Conservation (phyloP, 1,140 invertebrate species). For the Lepidurus couesii region DNA sequence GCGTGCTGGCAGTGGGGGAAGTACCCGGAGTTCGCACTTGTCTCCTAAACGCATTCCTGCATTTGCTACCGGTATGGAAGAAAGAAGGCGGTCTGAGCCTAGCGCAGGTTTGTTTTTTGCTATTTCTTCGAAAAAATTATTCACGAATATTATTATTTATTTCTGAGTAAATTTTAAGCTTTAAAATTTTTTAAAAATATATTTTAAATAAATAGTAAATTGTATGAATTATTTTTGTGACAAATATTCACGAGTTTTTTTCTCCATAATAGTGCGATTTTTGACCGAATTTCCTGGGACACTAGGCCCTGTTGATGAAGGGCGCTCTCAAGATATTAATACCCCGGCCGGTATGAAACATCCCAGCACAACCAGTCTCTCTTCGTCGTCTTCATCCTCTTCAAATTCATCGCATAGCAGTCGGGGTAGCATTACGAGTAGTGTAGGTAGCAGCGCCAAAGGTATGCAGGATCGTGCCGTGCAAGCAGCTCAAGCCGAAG, state of each 20-base stretch:
- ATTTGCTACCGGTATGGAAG: neutral
- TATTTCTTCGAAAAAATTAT: neutral
- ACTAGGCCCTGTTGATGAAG: neutral
- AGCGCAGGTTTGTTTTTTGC: neutral
- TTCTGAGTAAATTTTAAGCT: neutral
- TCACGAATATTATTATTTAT: too few species aligned
- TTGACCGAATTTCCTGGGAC: neutral
- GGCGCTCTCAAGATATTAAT: neutral
- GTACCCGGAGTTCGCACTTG: neutral
- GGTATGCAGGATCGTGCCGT: constrained; percentile 2
- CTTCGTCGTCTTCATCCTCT: constrained; percentile 19
- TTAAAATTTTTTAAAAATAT: neutral
- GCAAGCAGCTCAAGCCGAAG: constrained; percentile 7
- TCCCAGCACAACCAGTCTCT: constrained; percentile 12
- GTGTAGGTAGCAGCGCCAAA: constrained; percentile 27
- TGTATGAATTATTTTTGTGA: neutral
- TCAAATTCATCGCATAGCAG: constrained; percentile 34
- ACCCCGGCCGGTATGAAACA: neutral
- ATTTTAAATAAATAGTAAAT: neutral
- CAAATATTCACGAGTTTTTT: neutral
- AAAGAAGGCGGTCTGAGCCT: neutral
- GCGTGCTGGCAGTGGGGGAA: neutral
- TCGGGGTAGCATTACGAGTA: constrained; percentile 31
- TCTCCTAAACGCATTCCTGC: neutral
- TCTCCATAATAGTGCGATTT: neutral